A percentile compares a stretch with the other conserved stretches of the same genome.
Evolutionary conservation across 2,888 invertebrate genomes (phyloP).

Genomic region (Dasysyrphus tricinctus): DNA sequence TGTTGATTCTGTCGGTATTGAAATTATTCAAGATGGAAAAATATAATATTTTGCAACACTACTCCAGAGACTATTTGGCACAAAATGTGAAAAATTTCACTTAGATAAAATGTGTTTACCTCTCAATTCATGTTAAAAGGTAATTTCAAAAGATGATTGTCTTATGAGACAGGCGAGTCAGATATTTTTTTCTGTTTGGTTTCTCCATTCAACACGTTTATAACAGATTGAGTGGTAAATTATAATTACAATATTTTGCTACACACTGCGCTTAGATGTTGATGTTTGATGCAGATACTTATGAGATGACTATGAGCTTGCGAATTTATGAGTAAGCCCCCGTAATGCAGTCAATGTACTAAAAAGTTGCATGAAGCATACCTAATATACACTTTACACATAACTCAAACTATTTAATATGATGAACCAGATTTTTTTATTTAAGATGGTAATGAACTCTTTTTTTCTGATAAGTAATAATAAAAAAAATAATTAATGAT

Average conservation of each 20-base stretch:
- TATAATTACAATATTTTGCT: constrained; percentile 1
- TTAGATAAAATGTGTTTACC: background rate
- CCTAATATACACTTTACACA: background rate
- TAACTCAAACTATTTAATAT: constrained; percentile 20
- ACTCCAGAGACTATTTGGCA: background rate
- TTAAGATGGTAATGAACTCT: constrained; percentile 25
- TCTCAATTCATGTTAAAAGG: background rate
- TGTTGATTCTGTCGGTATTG: too few relatives aligned
- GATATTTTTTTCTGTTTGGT: background rate
- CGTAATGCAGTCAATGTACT: constrained; percentile 1
- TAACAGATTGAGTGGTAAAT: constrained; percentile 14
- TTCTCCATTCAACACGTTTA: constrained; percentile 1
- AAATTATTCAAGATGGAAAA: too few relatives aligned
- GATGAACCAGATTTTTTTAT: constrained; percentile 39
- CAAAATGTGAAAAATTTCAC: constrained; percentile 1
- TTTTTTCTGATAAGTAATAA: background rate
- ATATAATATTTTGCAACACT: background rate
- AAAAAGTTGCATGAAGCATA: constrained; percentile 17
- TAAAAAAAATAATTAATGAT: background rate
- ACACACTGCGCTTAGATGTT: background rate
- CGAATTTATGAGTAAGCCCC: background rate
- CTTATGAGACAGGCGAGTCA: constrained; percentile 15
- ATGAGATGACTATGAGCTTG: background rate
- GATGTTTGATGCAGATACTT: background rate
- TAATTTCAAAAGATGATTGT: constrained; percentile 1